These are phyloP conservation scores for Rhynchomys soricoides DNA, from an alignment of 2,113 vertebrate genomes.

Conservation along the genomic window DNA sequence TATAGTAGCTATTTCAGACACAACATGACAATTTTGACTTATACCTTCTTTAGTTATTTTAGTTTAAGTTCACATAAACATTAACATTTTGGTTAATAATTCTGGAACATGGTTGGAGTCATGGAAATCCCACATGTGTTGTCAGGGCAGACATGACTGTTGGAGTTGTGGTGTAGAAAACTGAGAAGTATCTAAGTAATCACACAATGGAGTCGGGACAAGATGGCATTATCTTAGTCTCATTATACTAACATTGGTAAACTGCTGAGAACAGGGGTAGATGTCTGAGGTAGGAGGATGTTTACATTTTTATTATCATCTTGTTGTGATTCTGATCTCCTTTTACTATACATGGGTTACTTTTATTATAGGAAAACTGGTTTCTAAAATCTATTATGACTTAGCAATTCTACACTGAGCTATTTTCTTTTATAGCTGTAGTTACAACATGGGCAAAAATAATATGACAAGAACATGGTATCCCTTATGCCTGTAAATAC, in stretches of 20 bases:
- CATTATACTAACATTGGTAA: too few species aligned
- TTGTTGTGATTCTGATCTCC: neutral
- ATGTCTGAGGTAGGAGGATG: neutral
- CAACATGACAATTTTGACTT: neutral
- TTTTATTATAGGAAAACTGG: neutral
- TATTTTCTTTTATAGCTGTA: neutral
- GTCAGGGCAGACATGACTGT: neutral
- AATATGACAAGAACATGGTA: neutral
- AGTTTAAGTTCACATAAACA: neutral
- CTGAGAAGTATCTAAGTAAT: neutral
- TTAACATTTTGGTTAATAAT: neutral
- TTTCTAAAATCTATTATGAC: neutral
- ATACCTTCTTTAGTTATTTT: neutral
- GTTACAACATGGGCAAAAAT: neutral
- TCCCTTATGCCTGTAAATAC: neutral
- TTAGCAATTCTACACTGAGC: neutral
- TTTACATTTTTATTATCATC: neutral
- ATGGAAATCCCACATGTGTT: neutral
- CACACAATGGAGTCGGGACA: neutral
- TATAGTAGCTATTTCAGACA: neutral
- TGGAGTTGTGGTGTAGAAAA: neutral
- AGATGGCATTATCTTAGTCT: neutral
- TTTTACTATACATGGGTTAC: neutral
- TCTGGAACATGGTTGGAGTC: neutral
- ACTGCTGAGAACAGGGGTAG: neutral